These are phyloP conservation scores for Anniella stebbinsi DNA, from an alignment of 2,797 vertebrate species.

Conservation along the genomic window DNA sequence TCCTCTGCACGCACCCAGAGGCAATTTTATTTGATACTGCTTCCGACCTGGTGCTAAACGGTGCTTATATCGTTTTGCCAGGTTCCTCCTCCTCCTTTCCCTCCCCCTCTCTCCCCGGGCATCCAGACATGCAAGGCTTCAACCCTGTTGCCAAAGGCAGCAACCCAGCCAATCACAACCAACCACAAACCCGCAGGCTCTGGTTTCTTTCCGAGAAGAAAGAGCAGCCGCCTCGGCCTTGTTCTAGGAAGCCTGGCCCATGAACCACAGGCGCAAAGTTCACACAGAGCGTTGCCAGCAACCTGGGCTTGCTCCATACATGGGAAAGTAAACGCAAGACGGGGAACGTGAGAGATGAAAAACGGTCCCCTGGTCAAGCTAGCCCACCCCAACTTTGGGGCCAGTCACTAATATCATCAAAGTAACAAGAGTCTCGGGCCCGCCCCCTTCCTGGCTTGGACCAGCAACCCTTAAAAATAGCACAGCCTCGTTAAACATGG, in stretches of 20 bases:
- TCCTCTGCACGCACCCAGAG: background rate
- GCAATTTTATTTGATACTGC: background rate
- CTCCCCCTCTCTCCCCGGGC: too few relatives aligned
- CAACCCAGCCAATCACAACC: background rate
- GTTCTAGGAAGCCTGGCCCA: background rate
- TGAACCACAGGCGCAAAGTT: background rate
- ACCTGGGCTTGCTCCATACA: background rate
- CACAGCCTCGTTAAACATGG: background rate
- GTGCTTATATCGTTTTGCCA: background rate
- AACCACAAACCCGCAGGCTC: background rate
- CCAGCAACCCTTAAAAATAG: background rate
- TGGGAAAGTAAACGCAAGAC: background rate
- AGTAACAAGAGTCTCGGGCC: background rate
- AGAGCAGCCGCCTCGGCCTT: background rate
- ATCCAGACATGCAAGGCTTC: background rate
- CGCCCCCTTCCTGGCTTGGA: background rate
- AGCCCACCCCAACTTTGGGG: too few relatives aligned
- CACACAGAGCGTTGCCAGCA: background rate
- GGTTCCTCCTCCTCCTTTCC: background rate
- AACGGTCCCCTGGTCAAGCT: background rate
- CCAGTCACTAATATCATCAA: background rate
- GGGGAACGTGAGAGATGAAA: background rate
- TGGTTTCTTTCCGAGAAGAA: constrained; percentile 24
- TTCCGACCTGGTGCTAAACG: background rate
- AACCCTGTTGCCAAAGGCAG: background rate